Evolutionary conservation across 2,113 vertebrate species (phyloP).

Genomic region (Protobothrops mucrosquamatus): DNA sequence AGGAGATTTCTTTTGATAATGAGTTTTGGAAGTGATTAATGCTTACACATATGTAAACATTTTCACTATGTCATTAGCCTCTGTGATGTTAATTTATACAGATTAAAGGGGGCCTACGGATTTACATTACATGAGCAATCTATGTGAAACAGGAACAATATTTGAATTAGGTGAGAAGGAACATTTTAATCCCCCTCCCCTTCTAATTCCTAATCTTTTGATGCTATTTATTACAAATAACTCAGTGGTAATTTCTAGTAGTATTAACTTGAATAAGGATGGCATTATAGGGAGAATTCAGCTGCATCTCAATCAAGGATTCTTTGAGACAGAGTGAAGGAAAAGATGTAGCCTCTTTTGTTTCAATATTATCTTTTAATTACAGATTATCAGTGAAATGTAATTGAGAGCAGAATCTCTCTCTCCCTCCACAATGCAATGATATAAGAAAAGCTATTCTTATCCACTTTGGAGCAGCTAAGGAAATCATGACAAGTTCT

Average conservation of each 20-base stretch:
- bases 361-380: conserved; percentile 21
- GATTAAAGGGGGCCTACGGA: conserved; percentile 13
- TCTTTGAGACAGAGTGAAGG: neutral
- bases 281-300: conserved; percentile 4
- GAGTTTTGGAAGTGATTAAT: conserved; percentile 37
- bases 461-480: neutral
- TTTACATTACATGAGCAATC: conserved; percentile 22
- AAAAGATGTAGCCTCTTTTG: neutral
- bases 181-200: neutral
- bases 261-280: neutral
- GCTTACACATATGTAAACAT: conserved; percentile 44
- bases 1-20: conserved; percentile 38
- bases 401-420: neutral
- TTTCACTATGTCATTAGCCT: conserved; percentile 28
- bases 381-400: neutral
- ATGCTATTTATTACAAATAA: neutral
- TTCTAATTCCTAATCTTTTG: neutral
- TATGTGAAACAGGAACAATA: neutral
- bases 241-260: neutral
- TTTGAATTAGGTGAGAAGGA: neutral
- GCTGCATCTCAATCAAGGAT: neutral
- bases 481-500: neutral
- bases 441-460: neutral
- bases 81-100: conserved; percentile 40
- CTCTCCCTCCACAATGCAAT: neutral